These are phyloP conservation scores for Phymastichus coffea DNA, from an alignment of 1,140 invertebrate species.

Conservation along the genomic window DNA sequence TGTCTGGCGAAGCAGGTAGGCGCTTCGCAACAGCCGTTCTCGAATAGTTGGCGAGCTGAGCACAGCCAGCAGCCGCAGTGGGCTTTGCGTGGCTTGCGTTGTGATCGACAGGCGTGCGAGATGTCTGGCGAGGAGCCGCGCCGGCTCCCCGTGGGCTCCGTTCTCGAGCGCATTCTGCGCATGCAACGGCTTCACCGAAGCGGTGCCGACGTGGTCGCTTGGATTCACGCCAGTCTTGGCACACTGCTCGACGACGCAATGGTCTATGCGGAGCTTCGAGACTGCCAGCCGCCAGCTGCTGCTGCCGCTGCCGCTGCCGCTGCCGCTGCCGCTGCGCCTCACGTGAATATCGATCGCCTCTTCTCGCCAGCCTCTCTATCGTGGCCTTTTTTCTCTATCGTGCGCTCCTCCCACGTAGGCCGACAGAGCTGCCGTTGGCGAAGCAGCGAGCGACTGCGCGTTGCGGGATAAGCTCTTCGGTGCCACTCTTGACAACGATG, in stretches of 20 bases:
- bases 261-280: conserved; percentile 32
- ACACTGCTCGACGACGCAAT: conserved; percentile 40
- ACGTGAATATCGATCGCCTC: neutral
- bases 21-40: too few relatives aligned
- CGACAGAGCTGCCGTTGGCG: neutral
- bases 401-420: neutral
- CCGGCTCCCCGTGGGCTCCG: conserved; percentile 35
- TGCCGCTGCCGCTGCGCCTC: too few relatives aligned
- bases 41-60: too few relatives aligned
- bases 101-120: conserved; percentile 18
- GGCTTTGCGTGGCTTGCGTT: too few relatives aligned
- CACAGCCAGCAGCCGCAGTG: too few relatives aligned
- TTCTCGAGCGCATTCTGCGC: conserved; percentile 46
- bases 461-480: too few relatives aligned
- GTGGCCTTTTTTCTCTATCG: neutral
- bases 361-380: neutral
- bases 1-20: too few relatives aligned
- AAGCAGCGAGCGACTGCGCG: too few relatives aligned
- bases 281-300: too few relatives aligned
- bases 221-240: conserved; percentile 40
- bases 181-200: conserved; percentile 45
- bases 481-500: too few relatives aligned
- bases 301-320: too few relatives aligned
- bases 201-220: conserved; percentile 40
- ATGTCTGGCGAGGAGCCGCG: neutral